Base-by-base conservation (phyloP, 2,113 vertebrate species). In the Passer montanus region DNA sequence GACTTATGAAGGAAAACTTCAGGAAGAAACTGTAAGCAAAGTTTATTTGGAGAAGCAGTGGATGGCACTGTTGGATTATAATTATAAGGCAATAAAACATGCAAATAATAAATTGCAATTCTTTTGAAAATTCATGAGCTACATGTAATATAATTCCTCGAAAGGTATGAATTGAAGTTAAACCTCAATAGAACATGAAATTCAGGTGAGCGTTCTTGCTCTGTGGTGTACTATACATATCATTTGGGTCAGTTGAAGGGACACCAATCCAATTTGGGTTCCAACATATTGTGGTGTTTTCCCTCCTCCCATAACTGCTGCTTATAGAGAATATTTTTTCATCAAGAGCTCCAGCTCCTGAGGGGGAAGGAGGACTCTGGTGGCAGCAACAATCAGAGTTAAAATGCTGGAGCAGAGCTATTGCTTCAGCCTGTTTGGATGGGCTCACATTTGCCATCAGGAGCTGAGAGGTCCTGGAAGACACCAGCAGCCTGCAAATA, bases 1-100 rank as follows among this genome's bases (percentile, higher is more conserved):
- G 68, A 28, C 63, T 94, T 87, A 63, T 1, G 2, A 74, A 90
- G 75, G 52, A 90, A 1, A 16, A 83, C 70, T 93, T 93, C 64
- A 87, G 46, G 60, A 89, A 83, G 47, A 79, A 87, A 86, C 68
- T 87, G 84, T 92, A 92, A 92, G 69, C 43, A 94, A 96, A 95
- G 41, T 90, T 94, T 95, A 94, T 96, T 96, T 97, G 83, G 86
- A 93, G 81, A 93, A 89, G 97, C 97, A 97, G 97, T 96, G 97
- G 96, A 97, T 97, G 97, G 97, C 96, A 97, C 95, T 97, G 94
- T 97, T 97, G 97, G 95, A 93, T 97, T 97, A 95, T 96, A 96
- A 95, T 96, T 96, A 97, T 68, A 93, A 93, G 55, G 72, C 91
- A 94, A 94, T 95, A 95, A 97, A 93, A 37, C 41, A 86, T 53